Base-by-base conservation (phyloP, 2,113 vertebrate genomes). In the Crotalus viridis region DNA sequence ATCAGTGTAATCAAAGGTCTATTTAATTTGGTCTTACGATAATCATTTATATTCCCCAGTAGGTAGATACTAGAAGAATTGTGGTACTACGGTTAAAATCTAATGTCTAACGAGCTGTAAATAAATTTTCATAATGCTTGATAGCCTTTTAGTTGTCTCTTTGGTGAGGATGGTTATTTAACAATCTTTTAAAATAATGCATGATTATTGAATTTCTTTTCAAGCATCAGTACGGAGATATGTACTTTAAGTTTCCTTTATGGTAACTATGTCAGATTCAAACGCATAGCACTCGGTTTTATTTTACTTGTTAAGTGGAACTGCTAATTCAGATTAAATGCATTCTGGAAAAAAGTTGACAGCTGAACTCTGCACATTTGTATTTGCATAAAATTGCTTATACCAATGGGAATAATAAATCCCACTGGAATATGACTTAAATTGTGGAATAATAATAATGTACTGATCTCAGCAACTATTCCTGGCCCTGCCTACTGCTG, bases 1-100 rank as follows among this genome's bases (percentile, higher is more conserved):
- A 93, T 93, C 92, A 90, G 81, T 93, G 52, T 57, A 93, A 90
- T 87, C 92, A 93, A 93, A 93, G 74, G 88, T 93, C 92, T 93
- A 59, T 90, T 90, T 90, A 90, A 93, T 93, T 90, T 93, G n/a
- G 89, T 93, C 89, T 90, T 93, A 87, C 52, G 55, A 90, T 93
- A 90, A 93, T 93, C 56, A 48, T 90, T 93, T 93, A 86, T 87
- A 90, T 93, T 86, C 56, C 56, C 88, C 85, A 64, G 3, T 90
- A 56, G 81, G 56, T 87, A 69, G 57, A 51, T 22, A 87, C 88
- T 43, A 17, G 91, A 89, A 87, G 59, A 89, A 92, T 87, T 92
- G 81, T 87, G 28, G 59, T 87, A 10, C 43, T 69, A 21, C 5
- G 12, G 61, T 69, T 51, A 90, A 88, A 87, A 10, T 86, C 69